Base-by-base conservation (phyloP, 2,797 vertebrate species). In the Gadopsis bispinosus region DNA sequence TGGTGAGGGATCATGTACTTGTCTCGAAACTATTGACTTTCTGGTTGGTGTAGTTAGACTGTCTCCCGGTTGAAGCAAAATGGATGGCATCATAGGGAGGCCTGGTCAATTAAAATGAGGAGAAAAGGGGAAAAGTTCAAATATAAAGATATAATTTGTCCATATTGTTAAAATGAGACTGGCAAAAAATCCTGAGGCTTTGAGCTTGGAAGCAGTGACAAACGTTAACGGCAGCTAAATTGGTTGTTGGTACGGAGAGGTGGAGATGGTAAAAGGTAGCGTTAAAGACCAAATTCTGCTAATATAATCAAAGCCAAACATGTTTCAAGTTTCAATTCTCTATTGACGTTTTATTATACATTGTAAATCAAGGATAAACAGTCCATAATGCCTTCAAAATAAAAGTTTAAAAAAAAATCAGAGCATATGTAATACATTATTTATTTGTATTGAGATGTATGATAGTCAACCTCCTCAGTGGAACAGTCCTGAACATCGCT, bases 281-380 rank as follows among this genome's bases (percentile, higher is more conserved):
- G 3, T 4, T 17, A 66, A 8, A 62, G 16, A 61, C n/a, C 2
- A 5, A 35, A 48, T 26, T 41, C 64, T 7, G 50, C 39, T 55
- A 33, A 68, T 68, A 33, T 22, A 11, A 41, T 77, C 14, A 45
- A 19, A 71, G 53, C 10, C 60, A 51, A 41, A 53, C 22, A 29
- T 13, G 1, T n/a, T 14, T 56, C 19, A 45, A 20, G 10, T 41
- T 60, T 39, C 5, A 20, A 16, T 51, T 51, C 22, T 37, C 4
- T 7, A 13, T n/a, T 59, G 17, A 75, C 39, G n/a, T 7, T 17
- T 22, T 48, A 22, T n/a, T 12, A 55, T 61, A 45, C 14, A 43
- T 0, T 20, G 31, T 16, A 53, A 39, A 73, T 41, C 5, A 41
- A 8, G 20, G 20, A 41, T 20, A 29, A 0, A 39, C 47, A 39